Evolutionary conservation across 2,113 vertebrate genomes (phyloP).

Genomic region (Xenus cinereus): DNA sequence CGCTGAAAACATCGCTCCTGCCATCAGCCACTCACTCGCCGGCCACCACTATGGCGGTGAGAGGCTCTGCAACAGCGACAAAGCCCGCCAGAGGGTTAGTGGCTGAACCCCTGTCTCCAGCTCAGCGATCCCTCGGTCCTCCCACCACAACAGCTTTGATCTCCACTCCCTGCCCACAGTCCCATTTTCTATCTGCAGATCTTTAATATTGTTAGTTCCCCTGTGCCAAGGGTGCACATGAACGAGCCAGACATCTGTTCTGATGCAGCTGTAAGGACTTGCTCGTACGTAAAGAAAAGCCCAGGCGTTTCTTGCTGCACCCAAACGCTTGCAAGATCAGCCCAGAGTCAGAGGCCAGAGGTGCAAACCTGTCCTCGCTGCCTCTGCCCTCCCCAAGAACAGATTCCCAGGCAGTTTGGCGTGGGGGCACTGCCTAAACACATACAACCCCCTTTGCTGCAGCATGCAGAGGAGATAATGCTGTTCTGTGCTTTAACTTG

Average conservation of each 20-base stretch:
- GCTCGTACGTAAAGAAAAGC: neutral
- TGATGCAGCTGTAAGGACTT: neutral
- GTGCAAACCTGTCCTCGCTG: neutral
- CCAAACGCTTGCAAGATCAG: neutral
- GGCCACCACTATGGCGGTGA: neutral
- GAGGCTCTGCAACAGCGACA: neutral
- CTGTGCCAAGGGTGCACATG: neutral
- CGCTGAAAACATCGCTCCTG: neutral
- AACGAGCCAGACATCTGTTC: neutral
- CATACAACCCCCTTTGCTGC: neutral
- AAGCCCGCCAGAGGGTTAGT: neutral
- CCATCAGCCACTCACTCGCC: neutral
- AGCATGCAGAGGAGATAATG: neutral
- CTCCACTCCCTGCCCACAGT: neutral
- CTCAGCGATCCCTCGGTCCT: neutral
- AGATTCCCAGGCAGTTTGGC: neutral
- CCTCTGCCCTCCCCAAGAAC: neutral
- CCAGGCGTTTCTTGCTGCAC: neutral
- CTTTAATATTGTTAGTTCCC: neutral
- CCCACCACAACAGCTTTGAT: neutral
- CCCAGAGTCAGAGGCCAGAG: neutral
- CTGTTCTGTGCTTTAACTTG: neutral
- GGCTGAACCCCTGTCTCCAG: neutral
- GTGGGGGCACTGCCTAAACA: neutral
- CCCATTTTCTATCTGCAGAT: neutral